These are phyloP conservation scores for Upupa epops DNA, from an alignment of 2,113 vertebrate genomes.

Conservation along the genomic window DNA sequence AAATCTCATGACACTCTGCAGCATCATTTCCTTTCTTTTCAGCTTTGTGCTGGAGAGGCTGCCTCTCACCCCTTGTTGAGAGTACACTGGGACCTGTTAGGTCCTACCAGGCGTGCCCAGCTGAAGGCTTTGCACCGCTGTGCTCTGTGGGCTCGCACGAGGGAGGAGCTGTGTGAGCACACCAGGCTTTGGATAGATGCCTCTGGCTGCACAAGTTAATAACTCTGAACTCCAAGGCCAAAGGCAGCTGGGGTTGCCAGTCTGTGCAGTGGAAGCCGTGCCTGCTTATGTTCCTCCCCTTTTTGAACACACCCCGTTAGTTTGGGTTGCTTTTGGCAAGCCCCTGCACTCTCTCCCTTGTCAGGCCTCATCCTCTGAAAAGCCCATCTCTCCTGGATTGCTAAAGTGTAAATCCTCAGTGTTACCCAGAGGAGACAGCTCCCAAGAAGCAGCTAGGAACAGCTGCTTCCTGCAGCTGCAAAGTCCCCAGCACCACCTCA, in stretches of 20 bases:
- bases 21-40: not conserved
- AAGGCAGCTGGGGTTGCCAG: not conserved
- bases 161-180: not conserved
- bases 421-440: not conserved
- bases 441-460: not conserved
- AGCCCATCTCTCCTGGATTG: not conserved
- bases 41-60: not conserved
- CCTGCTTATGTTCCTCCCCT: not conserved
- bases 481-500: not conserved
- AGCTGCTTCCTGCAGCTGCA: not conserved
- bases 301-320: constrained; percentile 18
- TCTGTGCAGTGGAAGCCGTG: constrained; percentile 15
- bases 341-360: not conserved
- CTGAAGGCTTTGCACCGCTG: not conserved
- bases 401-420: not conserved
- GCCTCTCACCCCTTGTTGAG: not conserved
- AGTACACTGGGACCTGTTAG: not conserved
- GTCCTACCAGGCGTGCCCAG: too few relatives aligned
- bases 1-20: not conserved
- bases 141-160: not conserved
- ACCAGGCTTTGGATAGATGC: not conserved
- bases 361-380: not conserved
- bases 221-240: constrained; percentile 42
- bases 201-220: constrained; percentile 44
- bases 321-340: not conserved